A percentile compares a stretch with the other conserved stretches of the same genome.
Evolutionary conservation across 2,113 vertebrate species (phyloP).

Genomic region (Notarius quadriscutis): DNA sequence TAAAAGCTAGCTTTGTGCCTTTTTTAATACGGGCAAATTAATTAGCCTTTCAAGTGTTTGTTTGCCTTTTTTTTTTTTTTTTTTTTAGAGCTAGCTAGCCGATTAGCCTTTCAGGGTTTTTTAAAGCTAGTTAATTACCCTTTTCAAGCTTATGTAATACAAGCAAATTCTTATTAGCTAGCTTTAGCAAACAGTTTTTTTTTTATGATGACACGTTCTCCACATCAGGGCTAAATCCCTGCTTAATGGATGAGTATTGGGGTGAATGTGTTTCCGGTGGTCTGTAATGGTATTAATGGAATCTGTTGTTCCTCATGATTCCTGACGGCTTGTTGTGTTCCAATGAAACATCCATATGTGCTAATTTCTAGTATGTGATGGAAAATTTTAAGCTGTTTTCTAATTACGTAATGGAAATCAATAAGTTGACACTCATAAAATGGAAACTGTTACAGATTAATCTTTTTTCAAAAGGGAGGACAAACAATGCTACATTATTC

Average conservation of each 20-base stretch:
- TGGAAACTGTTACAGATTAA: neutral
- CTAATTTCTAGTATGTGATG: neutral
- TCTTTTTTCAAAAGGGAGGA: neutral
- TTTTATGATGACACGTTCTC: neutral
- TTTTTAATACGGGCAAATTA: neutral
- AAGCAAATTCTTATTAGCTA: neutral
- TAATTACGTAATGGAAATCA: neutral
- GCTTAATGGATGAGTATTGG: neutral
- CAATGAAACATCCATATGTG: neutral
- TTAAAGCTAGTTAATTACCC: neutral
- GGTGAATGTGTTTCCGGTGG: neutral
- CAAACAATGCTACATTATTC: neutral
- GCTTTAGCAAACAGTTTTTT: neutral
- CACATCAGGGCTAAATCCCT: neutral
- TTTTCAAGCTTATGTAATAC: neutral
- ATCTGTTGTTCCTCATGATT: neutral
- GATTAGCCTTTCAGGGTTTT: neutral
- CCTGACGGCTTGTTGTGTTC: neutral
- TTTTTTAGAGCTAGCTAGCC: neutral
- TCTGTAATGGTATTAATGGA: neutral
- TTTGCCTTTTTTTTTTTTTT: no score
- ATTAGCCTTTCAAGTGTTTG: neutral
- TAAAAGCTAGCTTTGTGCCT: neutral
- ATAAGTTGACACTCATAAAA: neutral
- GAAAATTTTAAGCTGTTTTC: neutral